phyloP scores from a whole-genome alignment of 2,113 vertebrate genomes.

The Anguilla rostrata region DNA sequence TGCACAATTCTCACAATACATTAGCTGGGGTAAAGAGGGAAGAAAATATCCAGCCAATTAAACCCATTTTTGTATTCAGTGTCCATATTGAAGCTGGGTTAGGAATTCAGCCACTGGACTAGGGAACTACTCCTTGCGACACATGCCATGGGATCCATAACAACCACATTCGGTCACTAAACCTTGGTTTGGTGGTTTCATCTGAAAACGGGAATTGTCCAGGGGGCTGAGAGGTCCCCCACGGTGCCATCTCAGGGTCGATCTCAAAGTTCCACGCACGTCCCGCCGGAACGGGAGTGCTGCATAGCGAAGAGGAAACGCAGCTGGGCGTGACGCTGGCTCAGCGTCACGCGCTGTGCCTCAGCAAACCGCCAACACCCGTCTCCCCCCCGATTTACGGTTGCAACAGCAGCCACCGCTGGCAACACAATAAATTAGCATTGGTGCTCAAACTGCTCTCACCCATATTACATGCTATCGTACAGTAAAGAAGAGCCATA shows the following conservation, averaged over 20 bases:
- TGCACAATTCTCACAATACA: too few relatives aligned
- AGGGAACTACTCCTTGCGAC: neutral
- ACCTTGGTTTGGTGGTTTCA: too few relatives aligned
- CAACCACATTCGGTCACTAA: neutral
- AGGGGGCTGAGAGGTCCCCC: too few relatives aligned
- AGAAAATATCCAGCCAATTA: too few relatives aligned
- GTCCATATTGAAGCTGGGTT: too few relatives aligned
- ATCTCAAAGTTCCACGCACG: neutral
- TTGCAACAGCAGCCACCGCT: neutral
- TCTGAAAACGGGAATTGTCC: too few relatives aligned
- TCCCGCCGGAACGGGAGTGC: neutral
- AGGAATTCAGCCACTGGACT: neutral
- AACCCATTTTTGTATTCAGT: too few relatives aligned
- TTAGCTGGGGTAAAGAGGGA: too few relatives aligned
- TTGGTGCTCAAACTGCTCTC: constrained; percentile 20
- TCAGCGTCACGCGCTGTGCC: neutral
- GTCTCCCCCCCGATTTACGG: neutral
- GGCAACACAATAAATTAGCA: constrained; percentile 15
- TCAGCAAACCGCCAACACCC: neutral
- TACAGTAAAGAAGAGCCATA: constrained; percentile 53
- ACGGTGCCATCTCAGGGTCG: too few relatives aligned
- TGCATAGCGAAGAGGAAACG: neutral
- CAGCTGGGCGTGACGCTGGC: neutral
- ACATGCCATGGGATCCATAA: neutral
- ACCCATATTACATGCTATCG: constrained; percentile 50